Percentiles rank a stretch among this genome's conserved stretches.
Conservation (phyloP, 2,113 vertebrate genomes). For the Ptilorrhoa leucosticta region DNA sequence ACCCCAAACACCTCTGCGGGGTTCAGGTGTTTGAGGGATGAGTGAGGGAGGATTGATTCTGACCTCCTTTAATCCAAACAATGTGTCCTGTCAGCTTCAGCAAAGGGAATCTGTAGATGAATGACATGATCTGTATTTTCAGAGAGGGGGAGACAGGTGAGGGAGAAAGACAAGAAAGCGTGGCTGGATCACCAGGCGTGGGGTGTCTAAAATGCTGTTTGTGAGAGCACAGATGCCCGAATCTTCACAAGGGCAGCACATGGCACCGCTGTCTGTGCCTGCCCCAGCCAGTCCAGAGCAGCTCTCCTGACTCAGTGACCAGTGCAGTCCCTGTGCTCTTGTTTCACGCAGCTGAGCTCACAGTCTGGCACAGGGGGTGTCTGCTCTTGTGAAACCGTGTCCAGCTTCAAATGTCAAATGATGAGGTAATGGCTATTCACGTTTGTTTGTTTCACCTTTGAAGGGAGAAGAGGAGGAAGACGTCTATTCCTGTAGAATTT, state of each 20-base stretch:
- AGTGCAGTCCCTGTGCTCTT: neutral
- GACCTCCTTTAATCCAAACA: neutral
- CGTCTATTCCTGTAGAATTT: neutral
- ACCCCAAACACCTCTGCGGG: neutral
- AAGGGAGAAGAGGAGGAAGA: neutral
- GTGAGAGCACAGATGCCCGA: neutral
- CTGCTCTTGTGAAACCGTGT: neutral
- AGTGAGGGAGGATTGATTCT: rapidly evolving
- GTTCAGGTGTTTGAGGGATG: neutral
- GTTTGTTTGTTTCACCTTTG: neutral
- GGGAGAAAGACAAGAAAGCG: rapidly evolving
- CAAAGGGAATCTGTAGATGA: neutral
- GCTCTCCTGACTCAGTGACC: neutral
- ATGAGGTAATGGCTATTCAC: neutral
- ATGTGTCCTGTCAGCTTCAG: neutral
- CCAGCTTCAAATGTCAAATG: constrained; percentile 16
- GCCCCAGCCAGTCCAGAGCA: neutral
- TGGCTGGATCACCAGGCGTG: rapidly evolving
- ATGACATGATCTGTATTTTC: neutral
- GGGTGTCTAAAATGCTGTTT: neutral
- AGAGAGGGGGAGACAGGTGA: rapidly evolving
- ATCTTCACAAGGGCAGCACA: neutral
- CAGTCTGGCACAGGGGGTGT: neutral
- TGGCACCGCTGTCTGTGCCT: neutral
- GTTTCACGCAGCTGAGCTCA: neutral